A percentile compares a stretch with the other conserved stretches of the same genome.
These are phyloP conservation scores for Etheostoma perlongum DNA, from an alignment of 2,797 vertebrate genomes.

Conservation along the genomic window DNA sequence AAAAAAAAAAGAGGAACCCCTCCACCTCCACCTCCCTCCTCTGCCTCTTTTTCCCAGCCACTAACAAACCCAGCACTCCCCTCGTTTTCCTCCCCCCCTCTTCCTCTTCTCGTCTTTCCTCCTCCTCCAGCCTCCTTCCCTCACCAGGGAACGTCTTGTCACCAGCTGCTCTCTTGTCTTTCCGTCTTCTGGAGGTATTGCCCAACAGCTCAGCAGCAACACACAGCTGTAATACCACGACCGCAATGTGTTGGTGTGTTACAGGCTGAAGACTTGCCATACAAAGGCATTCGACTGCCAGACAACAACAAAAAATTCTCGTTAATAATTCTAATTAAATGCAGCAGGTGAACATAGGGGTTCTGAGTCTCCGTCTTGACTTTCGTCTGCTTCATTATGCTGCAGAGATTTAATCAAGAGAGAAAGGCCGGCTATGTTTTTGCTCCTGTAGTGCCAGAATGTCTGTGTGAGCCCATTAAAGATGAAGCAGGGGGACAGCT, in stretches of 20 bases:
- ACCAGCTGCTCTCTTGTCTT: constrained; percentile 68
- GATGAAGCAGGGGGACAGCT: constrained; percentile 45
- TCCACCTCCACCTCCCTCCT: constrained; percentile 20
- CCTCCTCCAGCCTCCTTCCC: constrained; percentile 15
- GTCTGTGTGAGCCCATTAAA: constrained; percentile 61
- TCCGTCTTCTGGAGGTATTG: constrained; percentile 57
- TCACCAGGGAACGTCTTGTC: constrained; percentile 50
- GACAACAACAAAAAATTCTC: not conserved
- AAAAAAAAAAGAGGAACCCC: constrained; percentile 40
- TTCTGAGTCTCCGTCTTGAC: constrained; percentile 25
- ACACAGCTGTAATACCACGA: constrained; percentile 49
- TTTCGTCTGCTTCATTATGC: constrained; percentile 55
- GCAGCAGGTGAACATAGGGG: constrained; percentile 41
- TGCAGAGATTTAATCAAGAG: constrained; percentile 53
- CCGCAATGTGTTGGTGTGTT: constrained; percentile 31
- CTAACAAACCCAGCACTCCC: constrained; percentile 24
- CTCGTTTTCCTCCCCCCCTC: constrained; percentile 15
- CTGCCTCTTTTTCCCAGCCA: constrained; percentile 18
- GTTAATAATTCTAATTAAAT: constrained; percentile 27
- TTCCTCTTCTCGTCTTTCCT: constrained; percentile 29
- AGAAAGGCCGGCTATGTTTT: constrained; percentile 20
- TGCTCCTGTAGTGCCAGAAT: constrained; percentile 46
- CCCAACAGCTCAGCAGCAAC: constrained; percentile 48
- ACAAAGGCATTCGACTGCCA: not conserved
- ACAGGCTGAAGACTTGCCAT: constrained; percentile 22